phyloP scores from a whole-genome alignment of 1,140 invertebrate genomes.

The Antheraea mylitta region DNA sequence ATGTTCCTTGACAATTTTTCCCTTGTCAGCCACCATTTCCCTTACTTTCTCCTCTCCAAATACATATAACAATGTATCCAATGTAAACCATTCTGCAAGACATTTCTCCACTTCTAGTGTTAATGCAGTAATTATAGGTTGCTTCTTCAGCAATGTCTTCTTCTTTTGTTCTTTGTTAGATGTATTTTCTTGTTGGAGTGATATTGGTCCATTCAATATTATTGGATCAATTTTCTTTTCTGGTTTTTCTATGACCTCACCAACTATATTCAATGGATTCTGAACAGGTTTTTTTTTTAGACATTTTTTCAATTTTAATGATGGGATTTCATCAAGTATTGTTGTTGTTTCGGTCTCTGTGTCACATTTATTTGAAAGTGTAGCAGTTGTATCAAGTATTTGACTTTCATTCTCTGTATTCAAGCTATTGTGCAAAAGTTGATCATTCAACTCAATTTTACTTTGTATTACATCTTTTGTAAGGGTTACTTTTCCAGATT shows the following conservation, averaged over 20 bases:
- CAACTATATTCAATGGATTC: slow-evolving; percentile 63
- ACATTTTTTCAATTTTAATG: slow-evolving; percentile 5
- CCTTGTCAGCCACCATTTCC: slow-evolving; percentile 78
- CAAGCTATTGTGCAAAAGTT: background rate
- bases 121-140: slow-evolving; percentile 48
- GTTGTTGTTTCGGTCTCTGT: slow-evolving; percentile 10
- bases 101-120: slow-evolving; percentile 77
- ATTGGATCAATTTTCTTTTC: slow-evolving; percentile 63
- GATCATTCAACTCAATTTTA: background rate
- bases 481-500: background rate
- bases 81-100: slow-evolving; percentile 80
- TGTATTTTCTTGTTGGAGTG: slow-evolving; percentile 5
- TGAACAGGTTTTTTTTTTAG: slow-evolving; percentile 28
- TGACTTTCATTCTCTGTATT: background rate
- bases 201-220: slow-evolving; percentile 28
- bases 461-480: background rate
- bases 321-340: background rate
- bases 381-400: background rate
- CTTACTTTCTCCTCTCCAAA: slow-evolving; percentile 80
- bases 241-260: slow-evolving; percentile 66
- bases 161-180: slow-evolving; percentile 28
- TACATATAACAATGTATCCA: slow-evolving; percentile 79
- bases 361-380: slow-evolving; percentile 7
- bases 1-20: slow-evolving; percentile 76
- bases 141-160: slow-evolving; percentile 38